phyloP scores from a whole-genome alignment of 1,140 invertebrate genomes.

The Aphis gossypii region DNA sequence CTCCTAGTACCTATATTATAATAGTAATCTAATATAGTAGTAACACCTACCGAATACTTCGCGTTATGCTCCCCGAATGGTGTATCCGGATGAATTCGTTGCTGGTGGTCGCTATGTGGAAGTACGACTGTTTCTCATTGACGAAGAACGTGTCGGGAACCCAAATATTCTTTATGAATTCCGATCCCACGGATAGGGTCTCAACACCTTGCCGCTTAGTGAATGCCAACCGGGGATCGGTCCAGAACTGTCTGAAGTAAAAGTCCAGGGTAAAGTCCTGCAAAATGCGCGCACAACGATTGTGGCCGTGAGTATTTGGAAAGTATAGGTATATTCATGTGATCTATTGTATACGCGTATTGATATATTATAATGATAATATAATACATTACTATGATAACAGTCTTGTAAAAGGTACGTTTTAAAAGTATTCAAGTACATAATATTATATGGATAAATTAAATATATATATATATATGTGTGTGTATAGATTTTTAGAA shows the following conservation, averaged over 20 bases:
- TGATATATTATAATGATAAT: slow-evolving; percentile 19
- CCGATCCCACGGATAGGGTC: slow-evolving; percentile 88
- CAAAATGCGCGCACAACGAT: slow-evolving; percentile 47
- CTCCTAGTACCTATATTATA: background rate
- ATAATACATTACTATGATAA: slow-evolving; percentile 5
- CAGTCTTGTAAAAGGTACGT: background rate
- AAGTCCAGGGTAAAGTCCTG: slow-evolving; percentile 99
- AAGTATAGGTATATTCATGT: background rate
- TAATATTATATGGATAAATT: background rate
- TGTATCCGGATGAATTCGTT: slow-evolving; percentile 97
- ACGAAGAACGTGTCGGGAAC: slow-evolving; percentile 98
- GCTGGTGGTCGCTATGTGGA: slow-evolving; percentile 96
- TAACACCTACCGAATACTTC: slow-evolving; percentile 87
- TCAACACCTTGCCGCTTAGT: slow-evolving; percentile 85
- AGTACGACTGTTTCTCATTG: slow-evolving; percentile 98
- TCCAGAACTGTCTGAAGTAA: slow-evolving; percentile 99
- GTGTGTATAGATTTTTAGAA: too few relatives aligned
- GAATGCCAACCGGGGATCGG: slow-evolving; percentile 91
- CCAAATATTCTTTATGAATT: slow-evolving; percentile 98
- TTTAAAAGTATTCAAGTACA: background rate
- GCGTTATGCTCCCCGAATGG: slow-evolving; percentile 90
- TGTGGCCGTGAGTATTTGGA: background rate
- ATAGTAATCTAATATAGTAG: background rate
- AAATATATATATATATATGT: too few relatives aligned
- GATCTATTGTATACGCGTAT: slow-evolving; percentile 6